Conservation (phyloP, 2,113 vertebrate genomes). For the Sceloporus undulatus region DNA sequence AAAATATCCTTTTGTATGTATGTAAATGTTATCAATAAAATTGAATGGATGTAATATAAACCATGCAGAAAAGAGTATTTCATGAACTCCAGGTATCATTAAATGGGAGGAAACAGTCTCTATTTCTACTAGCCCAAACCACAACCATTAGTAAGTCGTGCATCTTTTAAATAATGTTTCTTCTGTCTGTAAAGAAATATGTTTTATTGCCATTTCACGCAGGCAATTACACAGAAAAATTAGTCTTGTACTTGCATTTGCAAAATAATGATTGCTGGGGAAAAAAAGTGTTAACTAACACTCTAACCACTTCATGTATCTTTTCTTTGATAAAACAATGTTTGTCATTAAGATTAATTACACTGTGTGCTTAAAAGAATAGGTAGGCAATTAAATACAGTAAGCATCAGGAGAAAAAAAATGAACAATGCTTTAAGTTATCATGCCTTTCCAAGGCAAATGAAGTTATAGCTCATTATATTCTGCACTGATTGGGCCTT, state of each 20-base stretch:
- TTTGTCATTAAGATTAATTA: neutral
- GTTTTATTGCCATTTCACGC: neutral
- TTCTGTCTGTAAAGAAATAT: neutral
- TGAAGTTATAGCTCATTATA: too few relatives aligned
- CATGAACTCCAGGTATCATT: accelerated
- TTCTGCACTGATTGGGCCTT: too few relatives aligned
- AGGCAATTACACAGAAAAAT: neutral
- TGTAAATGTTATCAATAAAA: neutral
- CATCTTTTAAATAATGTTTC: neutral
- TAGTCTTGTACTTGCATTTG: conserved; percentile 19
- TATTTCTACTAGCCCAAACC: neutral
- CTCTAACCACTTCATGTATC: neutral
- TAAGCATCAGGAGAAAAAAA: neutral
- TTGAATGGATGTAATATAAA: neutral
- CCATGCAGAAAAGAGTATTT: neutral
- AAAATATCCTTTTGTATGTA: neutral
- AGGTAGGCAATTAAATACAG: accelerated
- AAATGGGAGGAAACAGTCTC: neutral
- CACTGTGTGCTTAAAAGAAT: neutral
- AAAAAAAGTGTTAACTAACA: neutral
- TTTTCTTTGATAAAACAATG: neutral
- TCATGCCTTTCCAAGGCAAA: too few relatives aligned
- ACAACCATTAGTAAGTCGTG: neutral
- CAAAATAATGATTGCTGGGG: neutral
- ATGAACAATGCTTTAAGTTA: neutral